These are phyloP conservation scores for Microplitis manilae DNA, from an alignment of 2,888 invertebrate genomes.

Conservation along the genomic window DNA sequence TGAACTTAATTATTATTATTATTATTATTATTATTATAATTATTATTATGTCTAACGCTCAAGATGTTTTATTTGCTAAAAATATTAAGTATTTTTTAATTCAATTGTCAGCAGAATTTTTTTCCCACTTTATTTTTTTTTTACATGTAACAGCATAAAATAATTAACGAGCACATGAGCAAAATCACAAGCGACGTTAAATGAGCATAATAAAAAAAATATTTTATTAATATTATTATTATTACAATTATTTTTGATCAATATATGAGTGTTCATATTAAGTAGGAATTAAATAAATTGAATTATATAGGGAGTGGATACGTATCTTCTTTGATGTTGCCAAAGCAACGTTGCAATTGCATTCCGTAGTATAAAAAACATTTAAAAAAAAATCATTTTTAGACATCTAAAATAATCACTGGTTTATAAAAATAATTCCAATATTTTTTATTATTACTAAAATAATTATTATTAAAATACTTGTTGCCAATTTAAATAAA, in stretches of 20 bases:
- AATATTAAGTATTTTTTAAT: not conserved
- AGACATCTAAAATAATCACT: slow-evolving; percentile 14
- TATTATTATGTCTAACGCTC: slow-evolving; percentile 10
- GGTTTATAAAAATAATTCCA: slow-evolving; percentile 14
- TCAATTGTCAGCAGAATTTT: slow-evolving; percentile 30
- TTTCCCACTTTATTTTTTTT: slow-evolving; percentile 10
- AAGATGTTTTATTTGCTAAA: slow-evolving; percentile 17
- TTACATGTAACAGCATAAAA: slow-evolving; percentile 1
- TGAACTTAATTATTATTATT: not conserved
- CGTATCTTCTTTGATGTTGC: slow-evolving; percentile 31
- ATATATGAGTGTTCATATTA: slow-evolving; percentile 28
- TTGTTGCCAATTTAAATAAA: slow-evolving; percentile 26
- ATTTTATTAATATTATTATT: slow-evolving; percentile 3
- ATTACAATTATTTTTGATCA: slow-evolving; percentile 22
- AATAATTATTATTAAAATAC: slow-evolving; percentile 17
- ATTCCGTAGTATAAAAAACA: slow-evolving; percentile 32
- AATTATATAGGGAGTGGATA: slow-evolving; percentile 25
- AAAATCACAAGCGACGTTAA: slow-evolving; percentile 29
- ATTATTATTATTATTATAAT: not conserved
- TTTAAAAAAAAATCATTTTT: slow-evolving; percentile 5
- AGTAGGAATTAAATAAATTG: slow-evolving; percentile 22
- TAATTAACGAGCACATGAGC: slow-evolving; percentile 10
- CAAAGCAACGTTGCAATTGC: slow-evolving; percentile 35
- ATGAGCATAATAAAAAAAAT: slow-evolving; percentile 20
- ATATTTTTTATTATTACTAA: slow-evolving; percentile 21